Conservation (phyloP, 2,797 vertebrate genomes). For the Knipowitschia caucasica region DNA sequence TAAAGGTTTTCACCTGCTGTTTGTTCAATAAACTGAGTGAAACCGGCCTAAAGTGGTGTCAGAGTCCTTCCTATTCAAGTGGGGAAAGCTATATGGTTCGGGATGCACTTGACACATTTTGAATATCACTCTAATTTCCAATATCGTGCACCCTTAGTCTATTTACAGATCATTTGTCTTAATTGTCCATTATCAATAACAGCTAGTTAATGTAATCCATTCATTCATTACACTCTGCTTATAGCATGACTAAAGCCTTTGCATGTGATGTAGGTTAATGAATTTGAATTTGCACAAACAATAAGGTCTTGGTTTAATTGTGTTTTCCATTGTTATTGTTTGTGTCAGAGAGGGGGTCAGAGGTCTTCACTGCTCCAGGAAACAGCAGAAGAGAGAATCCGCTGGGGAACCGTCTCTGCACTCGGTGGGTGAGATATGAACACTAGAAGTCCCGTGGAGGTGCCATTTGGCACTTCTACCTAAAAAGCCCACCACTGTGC, state of each 20-base stretch:
- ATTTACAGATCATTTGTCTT: not conserved
- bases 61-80: too few species aligned
- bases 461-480: not conserved
- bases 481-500: too few species aligned
- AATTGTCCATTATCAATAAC: not conserved
- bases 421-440: conserved; percentile 41
- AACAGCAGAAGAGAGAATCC: conserved; percentile 21
- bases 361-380: not conserved
- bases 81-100: too few species aligned
- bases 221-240: not conserved
- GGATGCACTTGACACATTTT: too few species aligned
- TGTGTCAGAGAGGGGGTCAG: conserved; percentile 19
- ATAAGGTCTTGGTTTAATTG: not conserved
- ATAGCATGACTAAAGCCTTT: not conserved
- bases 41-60: too few species aligned
- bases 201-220: not conserved
- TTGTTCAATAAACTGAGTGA: too few species aligned
- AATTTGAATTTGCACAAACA: conserved; percentile 1
- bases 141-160: too few species aligned
- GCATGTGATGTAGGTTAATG: not conserved
- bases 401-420: conserved; percentile 10
- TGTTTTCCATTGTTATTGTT: conserved; percentile 14
- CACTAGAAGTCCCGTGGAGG: conserved; percentile 1
- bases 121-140: too few species aligned
- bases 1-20: too few species aligned